Base-by-base conservation (phyloP, 2,797 vertebrate genomes). In the Gadopsis marmoratus region DNA sequence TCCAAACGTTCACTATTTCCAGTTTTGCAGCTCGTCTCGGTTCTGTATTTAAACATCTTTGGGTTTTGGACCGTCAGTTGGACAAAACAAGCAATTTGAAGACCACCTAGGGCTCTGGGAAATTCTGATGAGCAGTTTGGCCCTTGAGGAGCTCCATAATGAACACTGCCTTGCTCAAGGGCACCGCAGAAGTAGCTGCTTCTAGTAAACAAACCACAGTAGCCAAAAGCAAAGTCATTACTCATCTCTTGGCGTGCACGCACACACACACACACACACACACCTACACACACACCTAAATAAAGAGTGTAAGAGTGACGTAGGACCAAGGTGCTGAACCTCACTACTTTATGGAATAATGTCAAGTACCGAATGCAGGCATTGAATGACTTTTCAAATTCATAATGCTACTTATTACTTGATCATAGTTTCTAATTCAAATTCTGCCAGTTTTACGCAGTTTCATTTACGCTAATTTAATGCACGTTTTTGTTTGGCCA, bases 101-200 rank as follows among this genome's bases (percentile, higher is more conserved):
- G 29, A 50, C 0, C 21, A 39, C 54, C 9, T 13, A 7, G 12
- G 26, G 55, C 74, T 35, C 2, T 48, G 14, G 47, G 29, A 53
- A 59, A 31, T 41, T 19, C 21, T 50, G 61, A 45, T 33, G 16
- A 78, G 61, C 16, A 14, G 31, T 31, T 17, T 12, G 21, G 47
- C 45, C 26, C 51, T 23, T 13, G 45, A 50, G 43, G n/a, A 51
- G 60, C 50, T 64, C 31, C 19, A 26, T 19, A 45, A 39, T 29
- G 55, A 81, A 43, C 16, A 19, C n/a, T 26, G 23, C 48, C 59
- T 56, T 56, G 76, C 61, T 74, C 43, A 50, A 19, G 29, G 66
- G 65, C 39, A 60, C 23, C 6, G 5, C 1, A 35, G 37, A 66
- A 31, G 19, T 45, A 14, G 41, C 51, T 26, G 53, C 50, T 19